Evolutionary conservation across 2,888 invertebrate species (phyloP).

Genomic region (Ellobium chinense): DNA sequence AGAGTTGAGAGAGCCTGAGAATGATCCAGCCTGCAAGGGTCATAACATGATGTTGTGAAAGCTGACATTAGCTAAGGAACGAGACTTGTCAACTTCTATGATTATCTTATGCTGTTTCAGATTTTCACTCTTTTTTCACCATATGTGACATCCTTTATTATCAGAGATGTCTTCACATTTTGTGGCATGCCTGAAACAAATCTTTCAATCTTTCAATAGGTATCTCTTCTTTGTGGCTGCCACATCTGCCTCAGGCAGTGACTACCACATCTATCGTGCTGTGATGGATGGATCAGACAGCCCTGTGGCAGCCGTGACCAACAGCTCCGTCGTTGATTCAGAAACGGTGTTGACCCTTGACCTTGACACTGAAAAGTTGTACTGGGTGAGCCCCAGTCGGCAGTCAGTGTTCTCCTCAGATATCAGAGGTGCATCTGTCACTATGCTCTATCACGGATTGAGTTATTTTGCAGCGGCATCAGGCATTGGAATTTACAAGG

Average conservation of each 20-base stretch:
- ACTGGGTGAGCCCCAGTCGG: constrained; percentile 83
- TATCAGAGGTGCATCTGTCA: neutral
- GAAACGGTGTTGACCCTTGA: constrained; percentile 93
- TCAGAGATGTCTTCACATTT: no score
- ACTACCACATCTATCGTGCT: constrained; percentile 68
- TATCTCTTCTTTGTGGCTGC: constrained; percentile 35
- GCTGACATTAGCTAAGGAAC: no score
- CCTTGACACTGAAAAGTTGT: constrained; percentile 88
- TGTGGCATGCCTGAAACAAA: no score
- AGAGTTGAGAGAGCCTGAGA: no score
- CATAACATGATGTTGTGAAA: no score
- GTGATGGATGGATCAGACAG: constrained; percentile 90
- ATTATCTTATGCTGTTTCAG: no score
- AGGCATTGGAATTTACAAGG: constrained; percentile 90
- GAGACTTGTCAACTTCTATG: no score
- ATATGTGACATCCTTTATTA: no score
- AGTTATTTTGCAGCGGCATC: neutral
- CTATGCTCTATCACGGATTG: neutral
- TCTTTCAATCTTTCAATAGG: no score
- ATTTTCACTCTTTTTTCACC: no score
- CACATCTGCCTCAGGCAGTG: neutral
- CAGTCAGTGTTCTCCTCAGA: neutral
- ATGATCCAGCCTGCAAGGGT: no score
- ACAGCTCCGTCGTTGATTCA: constrained; percentile 86
- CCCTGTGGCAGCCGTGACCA: constrained; percentile 52